A percentile compares a stretch with the other conserved stretches of the same genome.
phyloP scores from a whole-genome alignment of 2,797 vertebrate genomes.

The Poecilia wingei region DNA sequence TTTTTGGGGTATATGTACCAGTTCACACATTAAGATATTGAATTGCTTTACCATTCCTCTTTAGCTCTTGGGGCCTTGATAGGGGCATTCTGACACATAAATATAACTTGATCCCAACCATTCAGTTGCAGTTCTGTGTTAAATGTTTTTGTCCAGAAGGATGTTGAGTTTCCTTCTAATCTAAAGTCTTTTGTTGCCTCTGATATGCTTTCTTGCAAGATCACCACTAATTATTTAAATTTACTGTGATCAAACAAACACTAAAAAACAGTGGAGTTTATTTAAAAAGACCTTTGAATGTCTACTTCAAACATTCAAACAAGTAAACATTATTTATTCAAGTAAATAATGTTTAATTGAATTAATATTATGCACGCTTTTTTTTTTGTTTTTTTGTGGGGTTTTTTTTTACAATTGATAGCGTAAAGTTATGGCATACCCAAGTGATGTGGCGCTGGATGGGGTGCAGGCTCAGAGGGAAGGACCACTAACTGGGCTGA shows the following conservation, averaged over 20 bases:
- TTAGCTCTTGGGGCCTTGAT: not conserved
- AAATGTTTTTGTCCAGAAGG: not conserved
- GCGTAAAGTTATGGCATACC: slow-evolving; percentile 74
- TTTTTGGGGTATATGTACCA: not conserved
- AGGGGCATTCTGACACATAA: not conserved
- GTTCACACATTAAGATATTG: not conserved
- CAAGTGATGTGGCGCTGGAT: slow-evolving; percentile 87
- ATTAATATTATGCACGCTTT: not conserved
- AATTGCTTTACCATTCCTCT: not conserved
- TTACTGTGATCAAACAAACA: not conserved
- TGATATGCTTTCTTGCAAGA: not conserved
- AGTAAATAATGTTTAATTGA: not conserved
- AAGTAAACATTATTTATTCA: too few species aligned
- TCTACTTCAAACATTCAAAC: not conserved
- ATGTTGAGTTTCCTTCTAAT: not conserved
- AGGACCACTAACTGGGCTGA: slow-evolving; percentile 92
- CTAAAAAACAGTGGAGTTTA: not conserved
- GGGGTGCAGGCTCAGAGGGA: slow-evolving; percentile 88
- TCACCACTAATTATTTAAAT: slow-evolving; percentile 3
- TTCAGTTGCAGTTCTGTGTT: not conserved
- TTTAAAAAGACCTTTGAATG: not conserved
- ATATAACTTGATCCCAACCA: not conserved
- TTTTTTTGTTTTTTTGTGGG: too few species aligned
- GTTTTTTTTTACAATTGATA: slow-evolving; percentile 11
- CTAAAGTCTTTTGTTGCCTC: not conserved